A percentile compares a stretch with the other conserved stretches of the same genome.
These are phyloP conservation scores for Emydura subglobosa DNA, from an alignment of 2,113 vertebrate species.

Conservation along the genomic window DNA sequence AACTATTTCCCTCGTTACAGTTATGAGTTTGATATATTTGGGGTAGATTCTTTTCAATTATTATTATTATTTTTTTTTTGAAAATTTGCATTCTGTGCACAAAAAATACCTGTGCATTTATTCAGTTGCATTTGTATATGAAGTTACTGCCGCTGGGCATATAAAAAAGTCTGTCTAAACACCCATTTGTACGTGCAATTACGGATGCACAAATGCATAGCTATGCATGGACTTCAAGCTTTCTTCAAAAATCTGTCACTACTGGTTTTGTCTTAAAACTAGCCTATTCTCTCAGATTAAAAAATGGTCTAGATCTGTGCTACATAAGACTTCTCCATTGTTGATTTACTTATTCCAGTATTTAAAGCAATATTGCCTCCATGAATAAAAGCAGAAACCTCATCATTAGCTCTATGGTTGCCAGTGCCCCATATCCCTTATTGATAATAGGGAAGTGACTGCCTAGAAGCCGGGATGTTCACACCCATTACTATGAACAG, in stretches of 20 bases:
- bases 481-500: slow-evolving; percentile 1
- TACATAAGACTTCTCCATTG: neutral
- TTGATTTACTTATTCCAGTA: neutral
- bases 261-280: neutral
- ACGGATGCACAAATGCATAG: neutral
- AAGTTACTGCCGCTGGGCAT: neutral
- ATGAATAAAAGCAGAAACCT: neutral
- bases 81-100: neutral
- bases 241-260: neutral
- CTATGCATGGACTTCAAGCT: fast-evolving
- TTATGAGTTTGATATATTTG: neutral
- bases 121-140: neutral
- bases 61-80: neutral
- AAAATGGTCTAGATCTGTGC: neutral
- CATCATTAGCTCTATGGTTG: neutral
- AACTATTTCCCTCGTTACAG: neutral
- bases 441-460: neutral
- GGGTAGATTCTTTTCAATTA: neutral
- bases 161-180: neutral
- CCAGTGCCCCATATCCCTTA: neutral
- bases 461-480: neutral
- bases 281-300: neutral
- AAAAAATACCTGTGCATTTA: neutral
- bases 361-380: neutral
- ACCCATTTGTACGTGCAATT: neutral